A percentile compares a stretch with the other conserved stretches of the same genome.
These are phyloP conservation scores for Drosophila ironensis DNA, from an alignment of 1,140 invertebrate genomes.

Conservation along the genomic window DNA sequence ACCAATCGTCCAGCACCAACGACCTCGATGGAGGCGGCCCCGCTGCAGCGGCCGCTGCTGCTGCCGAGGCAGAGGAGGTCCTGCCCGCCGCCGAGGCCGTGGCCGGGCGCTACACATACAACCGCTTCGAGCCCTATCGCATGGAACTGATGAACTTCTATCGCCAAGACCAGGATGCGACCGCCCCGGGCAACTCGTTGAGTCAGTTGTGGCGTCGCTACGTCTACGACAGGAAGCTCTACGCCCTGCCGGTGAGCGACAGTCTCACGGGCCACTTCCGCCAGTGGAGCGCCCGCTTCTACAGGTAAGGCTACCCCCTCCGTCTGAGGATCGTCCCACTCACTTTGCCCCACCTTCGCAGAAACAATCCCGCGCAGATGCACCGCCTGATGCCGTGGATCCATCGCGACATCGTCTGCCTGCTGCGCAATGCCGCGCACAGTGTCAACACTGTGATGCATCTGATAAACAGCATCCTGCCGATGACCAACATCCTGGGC, in stretches of 20 bases:
- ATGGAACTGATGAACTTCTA: conserved; percentile 68
- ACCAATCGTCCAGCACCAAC: conserved; percentile 49
- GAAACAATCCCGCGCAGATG: conserved; percentile 89
- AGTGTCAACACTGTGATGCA: conserved; percentile 87
- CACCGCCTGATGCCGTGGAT: conserved; percentile 94
- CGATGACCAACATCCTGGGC: conserved; percentile 88
- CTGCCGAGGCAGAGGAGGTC: conserved; percentile 34
- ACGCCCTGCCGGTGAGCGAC: conserved; percentile 87
- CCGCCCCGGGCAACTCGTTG: conserved; percentile 39
- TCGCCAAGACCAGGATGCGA: conserved; percentile 62
- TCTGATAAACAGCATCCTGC: conserved; percentile 87
- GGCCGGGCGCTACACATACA: conserved; percentile 24
- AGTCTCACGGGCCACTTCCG: conserved; percentile 85
- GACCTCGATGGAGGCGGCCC: conserved; percentile 32
- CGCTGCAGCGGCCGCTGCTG: not conserved
- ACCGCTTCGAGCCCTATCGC: conserved; percentile 66
- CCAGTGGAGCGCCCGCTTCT: conserved; percentile 89
- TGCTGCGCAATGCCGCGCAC: conserved; percentile 86
- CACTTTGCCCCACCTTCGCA: conserved; percentile 70
- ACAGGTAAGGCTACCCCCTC: no score
- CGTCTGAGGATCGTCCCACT: no score
- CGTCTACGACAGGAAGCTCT: conserved; percentile 90
- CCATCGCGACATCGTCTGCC: conserved; percentile 89
- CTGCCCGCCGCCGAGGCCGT: conserved; percentile 2
- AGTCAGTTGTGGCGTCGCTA: conserved; percentile 84